Base-by-base conservation (phyloP, 2,888 invertebrate species). In the Amphiduros pacificus region DNA sequence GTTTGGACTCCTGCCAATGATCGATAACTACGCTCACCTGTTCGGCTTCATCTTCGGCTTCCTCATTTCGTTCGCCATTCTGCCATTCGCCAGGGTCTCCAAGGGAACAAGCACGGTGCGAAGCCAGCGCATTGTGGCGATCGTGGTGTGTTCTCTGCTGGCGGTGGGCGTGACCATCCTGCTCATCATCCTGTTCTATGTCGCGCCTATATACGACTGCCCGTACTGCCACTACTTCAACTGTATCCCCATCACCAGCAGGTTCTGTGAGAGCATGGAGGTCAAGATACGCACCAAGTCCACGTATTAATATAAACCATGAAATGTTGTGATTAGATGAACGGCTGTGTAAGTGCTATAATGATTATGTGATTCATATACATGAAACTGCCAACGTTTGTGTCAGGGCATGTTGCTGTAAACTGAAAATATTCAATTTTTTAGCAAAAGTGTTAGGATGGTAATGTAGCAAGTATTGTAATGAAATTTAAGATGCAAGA, bases 1-100 rank as follows among this genome's bases (percentile, higher is more conserved):
- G 29, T 65, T 77, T 0, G 97, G 98, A 36, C 88, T 97, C 40
- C 84, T 99, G 64, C 98, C 98, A 6, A 98, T 96, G 94, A 91
- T 98, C 71, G 94, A 97, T 85, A 99, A 98, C 85, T 98, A 95
- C 85, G 94, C 97, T 65, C 96, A 98, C 79, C 86, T 96, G 57
- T 94, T 94, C 80, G 97, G 97, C 73, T 93, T 96, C 82, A 87
- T 92, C 63, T 94, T 94, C 82, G 96, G 97, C 64, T 92, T 94
- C 77, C 87, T 95, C 62, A 85, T 97, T 32, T 93, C 95, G 41
- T 92, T 94, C 84, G 94, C 94, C 58, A 83, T 98, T 63, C 87
- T 97, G 81, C 97, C 97, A 62, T 97, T 94, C 84, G 90, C 96
- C 73, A 91, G 92, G 40, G 91, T 96, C 82, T 36, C 31, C 6